Evolutionary conservation across 2,113 vertebrate species (phyloP), one percentile per base, ranked within the genome.

Genomic region (Rhinopomastus cyanomelas): DNA sequence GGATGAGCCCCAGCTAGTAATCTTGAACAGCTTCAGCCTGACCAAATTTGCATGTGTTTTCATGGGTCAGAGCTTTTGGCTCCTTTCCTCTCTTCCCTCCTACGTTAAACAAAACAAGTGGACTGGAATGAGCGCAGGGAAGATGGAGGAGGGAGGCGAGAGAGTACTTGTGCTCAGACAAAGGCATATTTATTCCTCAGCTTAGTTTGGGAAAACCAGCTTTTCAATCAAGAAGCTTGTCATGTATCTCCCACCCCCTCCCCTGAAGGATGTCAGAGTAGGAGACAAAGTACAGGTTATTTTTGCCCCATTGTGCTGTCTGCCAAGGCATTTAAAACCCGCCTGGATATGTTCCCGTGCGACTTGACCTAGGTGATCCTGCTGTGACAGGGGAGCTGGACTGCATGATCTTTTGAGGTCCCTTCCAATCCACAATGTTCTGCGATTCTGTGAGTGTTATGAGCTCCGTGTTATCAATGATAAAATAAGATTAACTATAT

Each of bases 31-130:
- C 77, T 91, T 94, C 79, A 93, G 25, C 56, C 52, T 17, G 6
- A 44, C 68, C 23, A 67, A 80, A 82, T 92, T 92, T 85, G 59
- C 74, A 68, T 85, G 21, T 61, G 11, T 91, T 88, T 92, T 95
- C 42, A 73, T 32, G 88, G 83, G 49, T 92, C 77, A 86, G 5
- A 0, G 2, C 49, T 86, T 92, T 65, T 95, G 77, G 72, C 46
- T 81, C 21, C 66, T 90, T 81, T 76, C 21, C 14, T 83, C 1
- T 68, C 57, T 53, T 15, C 11, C 26, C 17, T 83, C 27, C 9
- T 89, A 56, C 67, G 88, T 83, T 67, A 42, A 83, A 74, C 25
- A 88, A 78, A 88, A 29, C 36, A 67, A 75, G 51, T 71, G n/a
- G 22, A 61, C 55, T 57, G 51, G 53, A 88, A 88, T 64, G 59